Base-by-base conservation (phyloP, 2,888 invertebrate genomes). In the Heliconius hortense region DNA sequence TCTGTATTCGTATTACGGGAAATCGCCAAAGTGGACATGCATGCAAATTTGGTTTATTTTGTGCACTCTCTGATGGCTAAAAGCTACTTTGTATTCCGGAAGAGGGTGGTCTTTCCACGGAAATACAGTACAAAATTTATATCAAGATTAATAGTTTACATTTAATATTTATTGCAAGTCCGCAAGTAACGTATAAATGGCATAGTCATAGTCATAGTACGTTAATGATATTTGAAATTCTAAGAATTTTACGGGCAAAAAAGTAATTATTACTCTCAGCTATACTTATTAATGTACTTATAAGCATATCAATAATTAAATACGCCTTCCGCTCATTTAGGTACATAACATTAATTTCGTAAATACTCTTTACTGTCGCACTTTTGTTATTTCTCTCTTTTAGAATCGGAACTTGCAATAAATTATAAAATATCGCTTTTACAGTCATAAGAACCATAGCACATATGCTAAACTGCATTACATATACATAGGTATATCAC, bases 1-100 rank as follows among this genome's bases (percentile, higher is more conserved):
- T n/a, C n/a, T 35, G 13, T 64, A 35, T 64, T 64, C 35, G 21
- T n/a, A 21, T 63, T 31, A 63, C 63, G 63, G 31, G 10, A 35
- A 21, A 35, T 3, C 31, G 10, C 31, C 18, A n/a, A 11, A n/a
- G 31, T 18, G 31, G 64, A n/a, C 11, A n/a, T 39, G 35, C n/a
- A 13, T 35, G 64, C 64, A 64, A 64, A n/a, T 21, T 35, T 35
- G n/a, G 35, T 64, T 64, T 35, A 64, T 39, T 64, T 35, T 64
- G n/a, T 35, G 35, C 13, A 35, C n/a, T 39, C 11, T 35, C 13
- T 64, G n/a, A 64, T 21, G 64, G 64, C n/a, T 35, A 64, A 35
- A 63, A n/a, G 63, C 31, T 31, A 35, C 35, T 64, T 64, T 64
- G 13, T 35, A 64, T 64, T 64, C 64, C 4, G 35, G 64, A 64